Evolutionary conservation across 2,113 vertebrate species (phyloP).

Genomic region (Melanostigma gelatinosum): DNA sequence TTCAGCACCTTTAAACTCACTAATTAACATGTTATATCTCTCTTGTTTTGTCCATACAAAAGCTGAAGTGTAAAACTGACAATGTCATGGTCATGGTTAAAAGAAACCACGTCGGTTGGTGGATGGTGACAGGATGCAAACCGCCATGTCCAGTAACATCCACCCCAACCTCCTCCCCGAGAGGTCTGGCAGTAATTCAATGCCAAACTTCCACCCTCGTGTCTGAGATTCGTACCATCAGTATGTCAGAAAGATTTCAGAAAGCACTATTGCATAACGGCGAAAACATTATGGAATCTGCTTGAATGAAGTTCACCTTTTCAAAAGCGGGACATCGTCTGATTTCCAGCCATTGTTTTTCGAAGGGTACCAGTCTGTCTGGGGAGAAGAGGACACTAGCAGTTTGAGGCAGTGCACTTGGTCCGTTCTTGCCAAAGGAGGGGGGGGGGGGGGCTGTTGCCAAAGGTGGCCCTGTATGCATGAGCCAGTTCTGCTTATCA

Average conservation of each 20-base stretch:
- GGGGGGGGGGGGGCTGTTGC: background rate
- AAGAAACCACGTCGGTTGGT: background rate
- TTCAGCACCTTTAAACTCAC: background rate
- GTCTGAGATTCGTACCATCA: background rate
- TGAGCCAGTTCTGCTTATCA: constrained; percentile 30
- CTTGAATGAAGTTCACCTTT: constrained; percentile 19
- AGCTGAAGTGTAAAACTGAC: background rate
- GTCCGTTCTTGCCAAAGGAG: constrained; percentile 20
- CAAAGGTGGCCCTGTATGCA: constrained; percentile 16
- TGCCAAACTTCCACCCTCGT: background rate
- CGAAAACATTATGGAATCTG: constrained; percentile 41
- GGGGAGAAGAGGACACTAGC: background rate
- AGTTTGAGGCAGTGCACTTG: background rate
- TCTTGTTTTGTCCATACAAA: background rate
- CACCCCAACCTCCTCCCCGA: background rate
- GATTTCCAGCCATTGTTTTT: constrained; percentile 17
- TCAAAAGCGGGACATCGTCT: background rate
- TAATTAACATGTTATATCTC: background rate
- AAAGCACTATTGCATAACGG: constrained; percentile 38
- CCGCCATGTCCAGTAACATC: background rate
- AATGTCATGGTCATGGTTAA: background rate
- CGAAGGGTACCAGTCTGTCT: constrained; percentile 4
- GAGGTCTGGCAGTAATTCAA: constrained; percentile 6
- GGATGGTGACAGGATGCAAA: background rate
- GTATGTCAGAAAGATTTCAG: background rate